Conservation (phyloP, 2,888 invertebrate genomes). For the Gortyna flavago region DNA sequence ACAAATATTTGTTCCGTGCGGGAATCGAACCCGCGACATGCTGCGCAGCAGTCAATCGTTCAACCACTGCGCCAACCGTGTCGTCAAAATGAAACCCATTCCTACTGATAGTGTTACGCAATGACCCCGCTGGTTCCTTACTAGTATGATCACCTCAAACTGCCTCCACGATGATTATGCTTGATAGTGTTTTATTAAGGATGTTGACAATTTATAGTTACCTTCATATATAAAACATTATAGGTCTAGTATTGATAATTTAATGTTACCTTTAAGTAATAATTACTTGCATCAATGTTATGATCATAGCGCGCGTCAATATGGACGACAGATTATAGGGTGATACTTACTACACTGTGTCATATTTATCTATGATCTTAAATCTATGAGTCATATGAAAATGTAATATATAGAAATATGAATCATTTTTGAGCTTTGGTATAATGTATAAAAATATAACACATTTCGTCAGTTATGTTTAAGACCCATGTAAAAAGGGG, state of each 20-base stretch:
- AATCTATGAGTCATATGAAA: background rate
- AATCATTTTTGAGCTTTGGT: too few species aligned
- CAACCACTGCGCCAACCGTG: too few species aligned
- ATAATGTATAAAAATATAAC: too few species aligned
- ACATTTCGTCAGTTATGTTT: too few species aligned
- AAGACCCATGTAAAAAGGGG: too few species aligned
- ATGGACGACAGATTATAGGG: background rate
- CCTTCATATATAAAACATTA: slow-evolving; percentile 8
- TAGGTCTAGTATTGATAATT: background rate
- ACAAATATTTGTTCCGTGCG: too few species aligned
- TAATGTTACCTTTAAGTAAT: background rate
- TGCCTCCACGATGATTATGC: background rate
- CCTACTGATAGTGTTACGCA: background rate
- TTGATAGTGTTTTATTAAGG: background rate
- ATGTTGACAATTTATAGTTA: slow-evolving; percentile 12
- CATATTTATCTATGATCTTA: background rate
- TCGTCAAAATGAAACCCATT: background rate
- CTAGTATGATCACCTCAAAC: background rate
- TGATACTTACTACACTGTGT: too few species aligned
- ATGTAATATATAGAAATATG: too few species aligned
- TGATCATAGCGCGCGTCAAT: background rate
- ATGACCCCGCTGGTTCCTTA: background rate
- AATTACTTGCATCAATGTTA: background rate
- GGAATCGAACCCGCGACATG: too few species aligned
- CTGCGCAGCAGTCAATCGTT: too few species aligned